phyloP scores from a whole-genome alignment of 2,888 invertebrate genomes.

The Apotomis capreana region DNA sequence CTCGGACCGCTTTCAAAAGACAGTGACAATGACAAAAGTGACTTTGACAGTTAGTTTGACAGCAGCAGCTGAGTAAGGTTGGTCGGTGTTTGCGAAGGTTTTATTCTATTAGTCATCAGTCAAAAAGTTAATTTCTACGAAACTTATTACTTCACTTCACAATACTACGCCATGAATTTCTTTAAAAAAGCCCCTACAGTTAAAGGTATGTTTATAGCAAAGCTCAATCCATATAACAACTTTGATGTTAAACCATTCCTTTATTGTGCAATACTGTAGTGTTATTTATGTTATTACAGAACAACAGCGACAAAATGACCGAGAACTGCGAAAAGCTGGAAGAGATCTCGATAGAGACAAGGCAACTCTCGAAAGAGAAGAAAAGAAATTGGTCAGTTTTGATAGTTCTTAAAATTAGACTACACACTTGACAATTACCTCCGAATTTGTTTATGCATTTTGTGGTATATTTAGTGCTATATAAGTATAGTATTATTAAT shows the following conservation, averaged over 20 bases:
- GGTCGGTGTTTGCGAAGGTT: neutral
- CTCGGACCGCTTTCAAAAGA: neutral
- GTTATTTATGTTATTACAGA: constrained; percentile 80
- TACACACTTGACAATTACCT: neutral
- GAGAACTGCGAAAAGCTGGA: constrained; percentile 89
- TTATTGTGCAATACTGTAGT: constrained; percentile 1
- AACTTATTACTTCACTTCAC: neutral
- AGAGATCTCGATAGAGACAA: constrained; percentile 94
- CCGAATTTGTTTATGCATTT: too few species aligned
- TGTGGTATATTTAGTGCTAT: too few species aligned
- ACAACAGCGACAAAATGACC: constrained; percentile 92
- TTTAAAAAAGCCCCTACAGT: constrained; percentile 86
- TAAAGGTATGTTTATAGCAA: constrained; percentile 74
- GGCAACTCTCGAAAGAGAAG: constrained; percentile 91
- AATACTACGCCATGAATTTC: constrained; percentile 70
- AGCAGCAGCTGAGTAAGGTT: neutral
- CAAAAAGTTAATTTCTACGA: constrained; percentile 13
- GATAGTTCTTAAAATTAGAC: neutral
- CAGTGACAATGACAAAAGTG: neutral
- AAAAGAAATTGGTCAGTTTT: constrained; percentile 90
- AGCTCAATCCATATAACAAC: neutral
- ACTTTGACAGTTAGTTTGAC: constrained; percentile 11
- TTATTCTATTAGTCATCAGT: constrained; percentile 27
- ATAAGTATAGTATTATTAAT: too few species aligned
- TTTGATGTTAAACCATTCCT: neutral